Percentiles rank a stretch among this genome's conserved stretches.
Evolutionary conservation across 2,888 invertebrate species (phyloP).

Genomic region (Pristionchus maxplancki): DNA sequence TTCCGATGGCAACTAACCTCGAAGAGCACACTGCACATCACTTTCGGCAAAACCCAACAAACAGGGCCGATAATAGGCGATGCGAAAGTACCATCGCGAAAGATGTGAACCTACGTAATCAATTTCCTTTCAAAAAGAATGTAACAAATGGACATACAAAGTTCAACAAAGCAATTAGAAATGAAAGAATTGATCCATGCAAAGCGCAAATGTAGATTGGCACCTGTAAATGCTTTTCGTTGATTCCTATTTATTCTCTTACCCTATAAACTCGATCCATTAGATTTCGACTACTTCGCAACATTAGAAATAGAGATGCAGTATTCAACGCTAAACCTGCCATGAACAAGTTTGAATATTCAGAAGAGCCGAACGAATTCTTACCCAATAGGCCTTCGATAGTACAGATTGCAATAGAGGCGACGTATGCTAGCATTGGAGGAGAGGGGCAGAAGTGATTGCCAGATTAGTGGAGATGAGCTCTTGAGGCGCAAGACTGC

Average conservation of each 20-base stretch:
- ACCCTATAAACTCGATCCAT: not conserved
- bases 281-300: not conserved
- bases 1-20: not conserved
- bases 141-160: not conserved
- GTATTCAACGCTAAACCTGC: not conserved
- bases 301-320: not conserved
- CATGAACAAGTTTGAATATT: not conserved
- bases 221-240: not conserved
- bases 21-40: not conserved
- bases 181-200: not conserved
- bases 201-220: not conserved
- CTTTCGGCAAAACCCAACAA: not conserved
- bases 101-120: not conserved
- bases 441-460: not conserved
- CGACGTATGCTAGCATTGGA: not conserved
- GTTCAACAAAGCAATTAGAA: not conserved
- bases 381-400: not conserved
- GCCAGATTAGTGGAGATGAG: not conserved
- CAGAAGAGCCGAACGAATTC: not conserved
- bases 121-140: not conserved
- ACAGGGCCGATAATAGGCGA: not conserved
- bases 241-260: not conserved
- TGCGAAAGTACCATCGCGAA: not conserved
- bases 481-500: not conserved
- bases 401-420: not conserved